These are phyloP conservation scores for Spongia lamella DNA, from an alignment of 37 sponge, comb jelly and placozoan genomes.

Conservation along the genomic window DNA sequence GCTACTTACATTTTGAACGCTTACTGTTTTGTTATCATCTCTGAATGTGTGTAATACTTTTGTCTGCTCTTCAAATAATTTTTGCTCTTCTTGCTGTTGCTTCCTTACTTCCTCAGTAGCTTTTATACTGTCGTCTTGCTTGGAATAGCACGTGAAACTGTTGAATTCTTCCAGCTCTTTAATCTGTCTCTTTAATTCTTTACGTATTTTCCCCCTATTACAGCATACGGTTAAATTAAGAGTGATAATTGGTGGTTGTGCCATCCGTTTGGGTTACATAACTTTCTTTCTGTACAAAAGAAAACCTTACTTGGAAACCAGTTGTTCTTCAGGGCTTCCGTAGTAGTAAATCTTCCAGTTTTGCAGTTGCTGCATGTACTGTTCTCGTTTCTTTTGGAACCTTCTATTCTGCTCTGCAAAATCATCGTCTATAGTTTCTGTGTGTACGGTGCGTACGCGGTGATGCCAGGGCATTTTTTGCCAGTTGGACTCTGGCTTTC, in stretches of 20 bases:
- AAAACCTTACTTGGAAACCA: conserved; percentile 33
- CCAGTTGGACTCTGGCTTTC: no score
- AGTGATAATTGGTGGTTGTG: background rate
- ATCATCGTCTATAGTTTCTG: conserved; percentile 34
- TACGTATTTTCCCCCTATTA: conserved; percentile 25
- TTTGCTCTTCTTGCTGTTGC: conserved; percentile 15
- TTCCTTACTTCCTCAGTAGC: conserved; percentile 11
- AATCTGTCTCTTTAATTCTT: conserved; percentile 36
- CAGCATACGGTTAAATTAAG: background rate
- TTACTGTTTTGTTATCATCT: conserved; percentile 63
- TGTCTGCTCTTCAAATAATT: conserved; percentile 4
- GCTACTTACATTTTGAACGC: conserved; percentile 3
- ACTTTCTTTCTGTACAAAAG: no score
- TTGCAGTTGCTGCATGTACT: conserved; percentile 10
- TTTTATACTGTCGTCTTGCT: conserved; percentile 4
- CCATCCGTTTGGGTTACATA: no score
- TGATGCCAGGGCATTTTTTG: background rate
- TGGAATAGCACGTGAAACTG: no score
- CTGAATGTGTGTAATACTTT: conserved; percentile 18
- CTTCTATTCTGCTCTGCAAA: conserved; percentile 11
- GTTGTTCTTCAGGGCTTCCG: conserved; percentile 25
- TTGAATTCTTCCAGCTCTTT: conserved; percentile 18
- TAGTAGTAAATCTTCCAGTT: conserved; percentile 56
- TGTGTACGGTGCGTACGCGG: conserved; percentile 11
- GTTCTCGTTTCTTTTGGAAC: conserved; percentile 12